Conservation (phyloP, 2,113 vertebrate genomes). For the Stomatorhinus ivindoensis region DNA sequence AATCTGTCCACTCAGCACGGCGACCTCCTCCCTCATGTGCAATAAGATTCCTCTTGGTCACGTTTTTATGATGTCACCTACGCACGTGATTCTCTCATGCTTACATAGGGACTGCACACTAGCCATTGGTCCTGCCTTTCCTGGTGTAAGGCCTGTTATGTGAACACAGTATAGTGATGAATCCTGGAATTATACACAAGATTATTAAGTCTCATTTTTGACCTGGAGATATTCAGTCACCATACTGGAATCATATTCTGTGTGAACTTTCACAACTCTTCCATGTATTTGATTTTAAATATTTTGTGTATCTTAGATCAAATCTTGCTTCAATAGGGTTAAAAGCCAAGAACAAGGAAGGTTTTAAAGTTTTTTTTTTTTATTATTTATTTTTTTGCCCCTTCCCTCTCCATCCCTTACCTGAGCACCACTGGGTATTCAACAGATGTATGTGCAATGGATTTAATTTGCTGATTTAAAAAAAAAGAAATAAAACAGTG, state of each 20-base stretch:
- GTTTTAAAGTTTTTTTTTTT: background rate
- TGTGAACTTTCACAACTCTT: slow-evolving; percentile 48
- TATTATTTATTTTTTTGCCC: background rate
- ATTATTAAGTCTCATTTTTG: slow-evolving; percentile 61
- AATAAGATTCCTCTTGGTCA: slow-evolving; percentile 73
- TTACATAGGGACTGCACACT: slow-evolving; percentile 34
- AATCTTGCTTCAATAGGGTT: slow-evolving; percentile 44
- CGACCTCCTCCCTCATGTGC: slow-evolving; percentile 59
- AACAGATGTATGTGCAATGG: slow-evolving; percentile 6
- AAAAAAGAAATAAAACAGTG: background rate
- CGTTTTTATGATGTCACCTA: slow-evolving; percentile 77
- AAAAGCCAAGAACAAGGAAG: slow-evolving; percentile 33
- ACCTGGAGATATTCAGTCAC: slow-evolving; percentile 59
- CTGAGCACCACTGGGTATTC: background rate
- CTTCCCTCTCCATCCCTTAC: background rate
- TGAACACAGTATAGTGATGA: slow-evolving; percentile 67
- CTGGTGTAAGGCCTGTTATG: slow-evolving; percentile 62
- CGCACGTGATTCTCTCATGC: slow-evolving; percentile 38
- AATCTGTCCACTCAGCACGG: slow-evolving; percentile 46
- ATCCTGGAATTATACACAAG: slow-evolving; percentile 73
- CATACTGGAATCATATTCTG: slow-evolving; percentile 60
- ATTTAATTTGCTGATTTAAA: background rate
- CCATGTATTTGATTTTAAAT: slow-evolving; percentile 50
- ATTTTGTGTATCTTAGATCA: slow-evolving; percentile 47
- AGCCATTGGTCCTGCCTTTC: slow-evolving; percentile 61